Evolutionary conservation across 2,797 vertebrate genomes (phyloP), one percentile per base, ranked within the genome.

Genomic region (Pagetopsis macropterus): DNA sequence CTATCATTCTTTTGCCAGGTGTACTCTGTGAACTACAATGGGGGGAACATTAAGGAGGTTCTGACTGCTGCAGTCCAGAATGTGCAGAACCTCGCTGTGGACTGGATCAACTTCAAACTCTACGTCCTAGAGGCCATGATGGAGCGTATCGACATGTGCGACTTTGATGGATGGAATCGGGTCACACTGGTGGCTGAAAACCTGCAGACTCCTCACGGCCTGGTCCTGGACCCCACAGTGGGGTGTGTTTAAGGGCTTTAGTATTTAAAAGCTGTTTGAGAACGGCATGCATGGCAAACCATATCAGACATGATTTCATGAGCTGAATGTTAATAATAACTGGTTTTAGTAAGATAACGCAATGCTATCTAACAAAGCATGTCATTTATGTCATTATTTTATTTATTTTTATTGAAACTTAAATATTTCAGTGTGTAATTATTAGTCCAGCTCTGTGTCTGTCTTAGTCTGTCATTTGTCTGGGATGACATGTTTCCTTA

Each of bases 101-200:
- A 95, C 76, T 95, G 94, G 94, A 54, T 95, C 85, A 95, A 93
- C 84, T 89, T 93, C 50, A 94, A 95, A 75, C 93, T 95, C 13
- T 95, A 95, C 12, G 77, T 95, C 31, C 76, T 95, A 9, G 94
- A 95, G 21, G 87, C 85, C 1, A 73, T 3, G 66, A 84, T 94
- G 83, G 91, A 94, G 63, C 92, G 94, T 33, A 94, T 95, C 8
- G 94, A 95, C 51, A 40, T 87, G 71, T 94, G 94, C 19, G 74
- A 93, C 74, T 94, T 92, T 37, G 75, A 91, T 41, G 94, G 94
- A 57, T 83, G 70, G 12, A 91, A 94, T 72, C 88, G 92, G 14
- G 91, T 94, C 65, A 93, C 93, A 0, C 77, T 95, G 70, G 84
- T 94, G 37, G 93, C 94, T 16, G 94, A 95, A 84, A 93, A 94